phyloP scores from a whole-genome alignment of 2,797 vertebrate genomes.

The Cyclopterus lumpus region DNA sequence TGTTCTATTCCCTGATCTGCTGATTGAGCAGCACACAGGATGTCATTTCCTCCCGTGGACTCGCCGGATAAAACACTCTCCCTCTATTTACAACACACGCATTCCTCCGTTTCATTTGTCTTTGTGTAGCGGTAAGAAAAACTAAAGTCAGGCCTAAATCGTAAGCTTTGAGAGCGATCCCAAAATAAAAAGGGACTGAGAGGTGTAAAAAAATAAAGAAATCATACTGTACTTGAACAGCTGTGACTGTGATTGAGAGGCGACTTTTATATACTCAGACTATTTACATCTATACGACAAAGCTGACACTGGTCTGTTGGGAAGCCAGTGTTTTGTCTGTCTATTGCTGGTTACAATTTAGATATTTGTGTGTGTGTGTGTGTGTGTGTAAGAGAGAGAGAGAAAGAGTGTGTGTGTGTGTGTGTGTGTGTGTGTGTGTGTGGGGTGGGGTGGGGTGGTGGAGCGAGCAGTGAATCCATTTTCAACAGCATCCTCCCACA shows the following conservation, averaged over 20 bases:
- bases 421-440: slow-evolving; percentile 31
- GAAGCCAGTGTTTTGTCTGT: slow-evolving; percentile 62
- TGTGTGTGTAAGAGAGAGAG: no score
- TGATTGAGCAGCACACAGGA: slow-evolving; percentile 62
- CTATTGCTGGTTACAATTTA: slow-evolving; percentile 85
- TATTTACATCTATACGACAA: slow-evolving; percentile 79
- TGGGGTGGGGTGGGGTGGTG: slow-evolving; percentile 39
- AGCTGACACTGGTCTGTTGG: slow-evolving; percentile 66
- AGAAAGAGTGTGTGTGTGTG: slow-evolving; percentile 23
- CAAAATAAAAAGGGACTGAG: slow-evolving; percentile 62
- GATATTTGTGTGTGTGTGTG: slow-evolving; percentile 59
- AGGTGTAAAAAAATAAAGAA: slow-evolving; percentile 81
- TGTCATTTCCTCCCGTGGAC: slow-evolving; percentile 33
- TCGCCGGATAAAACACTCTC: slow-evolving; percentile 21
- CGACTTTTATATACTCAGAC: slow-evolving; percentile 63
- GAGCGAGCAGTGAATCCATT: slow-evolving; percentile 66
- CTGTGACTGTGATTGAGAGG: slow-evolving; percentile 70
- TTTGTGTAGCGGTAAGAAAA: slow-evolving; percentile 43
- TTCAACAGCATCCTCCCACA: slow-evolving; percentile 39
- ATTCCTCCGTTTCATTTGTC: slow-evolving; percentile 39
- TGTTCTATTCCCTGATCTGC: slow-evolving; percentile 80
- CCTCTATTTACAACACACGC: slow-evolving; percentile 57
- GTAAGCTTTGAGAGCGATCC: slow-evolving; percentile 59
- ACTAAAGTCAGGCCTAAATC: slow-evolving; percentile 41
- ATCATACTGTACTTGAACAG: slow-evolving; percentile 73